These are phyloP conservation scores for Bubo bubo DNA, from an alignment of 2,113 vertebrate genomes.

Conservation along the genomic window DNA sequence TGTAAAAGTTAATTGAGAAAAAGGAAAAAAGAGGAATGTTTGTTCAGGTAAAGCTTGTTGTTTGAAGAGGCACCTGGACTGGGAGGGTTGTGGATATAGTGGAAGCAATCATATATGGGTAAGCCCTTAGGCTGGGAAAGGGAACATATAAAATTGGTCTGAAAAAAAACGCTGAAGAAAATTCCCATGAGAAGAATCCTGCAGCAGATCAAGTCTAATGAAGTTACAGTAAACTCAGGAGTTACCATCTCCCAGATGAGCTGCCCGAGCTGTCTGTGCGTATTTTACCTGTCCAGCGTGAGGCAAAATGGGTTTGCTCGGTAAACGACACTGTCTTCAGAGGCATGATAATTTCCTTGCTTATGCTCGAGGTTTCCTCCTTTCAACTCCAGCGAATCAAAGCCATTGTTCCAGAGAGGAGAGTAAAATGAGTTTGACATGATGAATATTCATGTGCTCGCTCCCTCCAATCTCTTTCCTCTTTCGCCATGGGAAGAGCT, in stretches of 20 bases:
- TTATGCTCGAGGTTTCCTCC: neutral
- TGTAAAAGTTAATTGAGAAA: neutral
- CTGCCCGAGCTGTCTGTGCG: accelerated
- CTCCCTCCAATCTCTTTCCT: neutral
- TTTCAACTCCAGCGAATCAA: neutral
- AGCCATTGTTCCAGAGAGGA: neutral
- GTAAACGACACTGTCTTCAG: neutral
- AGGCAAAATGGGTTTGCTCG: neutral
- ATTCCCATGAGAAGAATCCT: neutral
- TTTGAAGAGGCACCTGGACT: neutral
- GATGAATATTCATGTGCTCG: neutral
- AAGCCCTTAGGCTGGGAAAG: neutral
- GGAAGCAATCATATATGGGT: neutral
- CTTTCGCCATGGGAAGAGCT: neutral
- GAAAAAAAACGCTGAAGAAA: neutral
- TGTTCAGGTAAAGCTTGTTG: neutral
- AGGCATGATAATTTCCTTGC: neutral
- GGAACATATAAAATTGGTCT: neutral
- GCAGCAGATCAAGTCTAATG: accelerated
- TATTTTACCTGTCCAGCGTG: neutral
- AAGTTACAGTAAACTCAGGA: accelerated
- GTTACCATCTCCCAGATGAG: neutral
- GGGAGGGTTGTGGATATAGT: neutral
- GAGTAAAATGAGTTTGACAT: neutral
- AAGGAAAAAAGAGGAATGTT: neutral